phyloP scores from a whole-genome alignment of 1,140 invertebrate species.

The Samia ricini region DNA sequence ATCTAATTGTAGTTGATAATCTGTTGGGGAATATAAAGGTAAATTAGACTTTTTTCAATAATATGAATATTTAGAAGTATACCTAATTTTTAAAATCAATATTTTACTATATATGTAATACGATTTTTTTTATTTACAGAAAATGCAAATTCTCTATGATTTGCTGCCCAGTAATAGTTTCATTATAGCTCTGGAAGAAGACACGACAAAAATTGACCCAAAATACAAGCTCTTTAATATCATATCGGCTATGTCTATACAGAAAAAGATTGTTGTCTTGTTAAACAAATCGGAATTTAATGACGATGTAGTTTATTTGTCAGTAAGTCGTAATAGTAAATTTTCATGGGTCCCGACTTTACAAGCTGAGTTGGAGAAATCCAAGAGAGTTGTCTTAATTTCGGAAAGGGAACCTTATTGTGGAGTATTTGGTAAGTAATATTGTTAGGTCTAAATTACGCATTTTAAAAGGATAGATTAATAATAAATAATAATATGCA shows the following conservation, averaged over 20 bases:
- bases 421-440: slow-evolving; percentile 26
- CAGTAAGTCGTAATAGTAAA: slow-evolving; percentile 23
- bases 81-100: too few relatives aligned
- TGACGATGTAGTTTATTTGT: slow-evolving; percentile 22
- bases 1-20: slow-evolving; percentile 20
- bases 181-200: slow-evolving; percentile 21
- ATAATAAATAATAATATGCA: too few relatives aligned
- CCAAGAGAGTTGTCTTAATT: slow-evolving; percentile 25
- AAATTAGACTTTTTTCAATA: too few relatives aligned
- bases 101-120: not conserved
- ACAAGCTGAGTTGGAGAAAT: slow-evolving; percentile 23
- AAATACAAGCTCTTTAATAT: slow-evolving; percentile 16
- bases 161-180: slow-evolving; percentile 17
- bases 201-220: slow-evolving; percentile 15
- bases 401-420: slow-evolving; percentile 36
- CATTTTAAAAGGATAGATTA: too few relatives aligned
- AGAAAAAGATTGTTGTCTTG: slow-evolving; percentile 28
- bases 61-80: too few relatives aligned
- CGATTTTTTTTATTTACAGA: slow-evolving; percentile 23
- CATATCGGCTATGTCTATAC: slow-evolving; percentile 27
- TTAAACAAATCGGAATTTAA: slow-evolving; percentile 23
- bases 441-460: not conserved
- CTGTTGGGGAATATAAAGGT: slow-evolving; percentile 16
- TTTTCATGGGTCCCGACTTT: slow-evolving; percentile 32
- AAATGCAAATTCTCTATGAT: slow-evolving; percentile 18